Percentiles rank a stretch among this genome's conserved stretches.
phyloP scores from a whole-genome alignment of 2,888 invertebrate genomes.

The Agrotis exclamationis region DNA sequence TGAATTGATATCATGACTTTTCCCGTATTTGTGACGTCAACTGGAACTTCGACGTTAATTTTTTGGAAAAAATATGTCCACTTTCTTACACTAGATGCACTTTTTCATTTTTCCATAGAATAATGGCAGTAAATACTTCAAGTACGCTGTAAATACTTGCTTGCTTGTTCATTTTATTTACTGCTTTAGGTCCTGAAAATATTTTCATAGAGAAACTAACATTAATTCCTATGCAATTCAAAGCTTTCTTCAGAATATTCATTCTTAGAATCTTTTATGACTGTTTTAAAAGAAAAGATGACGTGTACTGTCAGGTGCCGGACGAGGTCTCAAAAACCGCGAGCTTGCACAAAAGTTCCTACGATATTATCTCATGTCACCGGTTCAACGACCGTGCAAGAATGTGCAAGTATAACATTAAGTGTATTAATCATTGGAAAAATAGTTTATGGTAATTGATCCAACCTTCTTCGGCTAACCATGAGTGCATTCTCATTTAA shows the following conservation, averaged over 20 bases:
- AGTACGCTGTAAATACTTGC: too few species aligned
- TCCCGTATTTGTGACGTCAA: too few species aligned
- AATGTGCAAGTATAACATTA: conserved; percentile 49
- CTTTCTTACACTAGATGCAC: too few species aligned
- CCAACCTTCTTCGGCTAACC: conserved; percentile 13
- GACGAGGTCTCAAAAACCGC: conserved; percentile 34
- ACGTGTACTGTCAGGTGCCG: conserved; percentile 30
- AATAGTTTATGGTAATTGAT: conserved; percentile 37
- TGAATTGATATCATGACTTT: too few species aligned
- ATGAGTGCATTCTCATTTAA: conserved; percentile 35
- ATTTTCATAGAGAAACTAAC: not conserved
- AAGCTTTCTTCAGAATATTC: not conserved
- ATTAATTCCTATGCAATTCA: conserved; percentile 2
- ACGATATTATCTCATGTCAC: conserved; percentile 43
- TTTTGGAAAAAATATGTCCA: too few species aligned
- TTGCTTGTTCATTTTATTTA: too few species aligned
- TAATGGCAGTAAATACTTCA: too few species aligned
- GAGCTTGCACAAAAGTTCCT: conserved; percentile 31
- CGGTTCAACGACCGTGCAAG: conserved; percentile 42
- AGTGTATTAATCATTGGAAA: conserved; percentile 41
- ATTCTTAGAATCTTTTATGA: conserved; percentile 21
- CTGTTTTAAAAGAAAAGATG: conserved; percentile 30
- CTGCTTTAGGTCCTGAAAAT: not conserved
- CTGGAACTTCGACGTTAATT: too few species aligned
- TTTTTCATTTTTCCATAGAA: too few species aligned